Conservation (phyloP, 1,140 invertebrate genomes). For the Teleogryllus occipitalis region DNA sequence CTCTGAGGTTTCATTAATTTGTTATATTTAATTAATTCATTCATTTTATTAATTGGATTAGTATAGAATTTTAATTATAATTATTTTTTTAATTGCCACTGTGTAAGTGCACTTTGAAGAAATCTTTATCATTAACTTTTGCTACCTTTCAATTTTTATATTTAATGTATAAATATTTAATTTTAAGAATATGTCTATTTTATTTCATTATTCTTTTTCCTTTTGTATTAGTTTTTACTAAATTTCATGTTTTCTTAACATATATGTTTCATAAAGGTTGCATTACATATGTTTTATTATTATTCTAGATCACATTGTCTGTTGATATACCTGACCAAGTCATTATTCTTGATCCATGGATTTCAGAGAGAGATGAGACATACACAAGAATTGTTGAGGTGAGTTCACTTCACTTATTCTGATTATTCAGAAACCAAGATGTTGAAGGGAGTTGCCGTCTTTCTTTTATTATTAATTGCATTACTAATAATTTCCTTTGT, state of each 20-base stretch:
- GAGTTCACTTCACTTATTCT: slow-evolving; percentile 8
- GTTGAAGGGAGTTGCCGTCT: too few species aligned
- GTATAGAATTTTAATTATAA: too few species aligned
- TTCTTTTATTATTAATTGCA: too few species aligned
- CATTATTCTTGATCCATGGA: slow-evolving; percentile 47
- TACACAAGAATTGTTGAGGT: slow-evolving; percentile 39
- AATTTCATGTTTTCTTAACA: too few species aligned
- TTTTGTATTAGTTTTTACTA: too few species aligned
- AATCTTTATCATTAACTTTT: too few species aligned
- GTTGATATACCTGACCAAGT: slow-evolving; percentile 51
- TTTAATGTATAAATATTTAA: neutral
- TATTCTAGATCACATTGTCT: slow-evolving; percentile 32
- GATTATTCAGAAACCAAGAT: neutral
- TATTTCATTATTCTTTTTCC: neutral
- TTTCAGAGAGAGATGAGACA: slow-evolving; percentile 42
- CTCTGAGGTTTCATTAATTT: too few species aligned
- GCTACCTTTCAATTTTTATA: neutral
- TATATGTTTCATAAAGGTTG: neutral
- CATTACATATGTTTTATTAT: neutral
- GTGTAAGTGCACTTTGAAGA: too few species aligned
- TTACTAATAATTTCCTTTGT: too few species aligned
- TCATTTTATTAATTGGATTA: too few species aligned
- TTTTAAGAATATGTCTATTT: neutral
- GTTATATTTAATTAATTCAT: too few species aligned
- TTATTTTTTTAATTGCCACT: too few species aligned